phyloP scores from a whole-genome alignment of 2,888 invertebrate genomes.

The Chelonus formosanus region DNA sequence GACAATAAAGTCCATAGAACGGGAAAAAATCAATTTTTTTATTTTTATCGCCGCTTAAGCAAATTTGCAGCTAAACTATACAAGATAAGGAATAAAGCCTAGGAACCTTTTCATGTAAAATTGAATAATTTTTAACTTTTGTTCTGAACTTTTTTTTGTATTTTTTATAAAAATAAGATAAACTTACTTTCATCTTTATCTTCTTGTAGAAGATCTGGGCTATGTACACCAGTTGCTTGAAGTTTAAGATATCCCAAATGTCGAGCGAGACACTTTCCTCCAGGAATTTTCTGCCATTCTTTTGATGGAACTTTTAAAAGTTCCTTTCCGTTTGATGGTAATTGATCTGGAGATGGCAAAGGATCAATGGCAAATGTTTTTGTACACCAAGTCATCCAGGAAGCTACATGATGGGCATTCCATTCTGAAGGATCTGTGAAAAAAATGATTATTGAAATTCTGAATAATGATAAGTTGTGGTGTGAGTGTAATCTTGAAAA shows the following conservation, averaged over 20 bases:
- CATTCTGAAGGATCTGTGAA: constrained; percentile 72
- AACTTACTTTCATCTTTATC: constrained; percentile 61
- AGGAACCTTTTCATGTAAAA: too few species aligned
- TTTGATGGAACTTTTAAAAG: constrained; percentile 71
- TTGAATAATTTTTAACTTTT: too few species aligned
- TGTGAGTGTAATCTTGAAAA: too few species aligned
- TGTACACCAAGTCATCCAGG: constrained; percentile 73
- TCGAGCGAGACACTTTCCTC: constrained; percentile 70
- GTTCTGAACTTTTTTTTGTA: background rate
- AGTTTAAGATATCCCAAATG: constrained; percentile 72
- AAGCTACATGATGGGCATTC: constrained; percentile 69
- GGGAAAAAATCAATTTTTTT: too few species aligned
- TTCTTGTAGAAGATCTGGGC: constrained; percentile 67
- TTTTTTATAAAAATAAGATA: background rate
- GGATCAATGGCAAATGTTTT: constrained; percentile 70
- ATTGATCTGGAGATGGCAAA: constrained; percentile 66
- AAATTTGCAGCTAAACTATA: too few species aligned
- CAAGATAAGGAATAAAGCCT: too few species aligned
- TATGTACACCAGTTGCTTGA: constrained; percentile 71
- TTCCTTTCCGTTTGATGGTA: constrained; percentile 70
- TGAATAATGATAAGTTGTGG: too few species aligned
- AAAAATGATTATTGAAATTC: too few species aligned
- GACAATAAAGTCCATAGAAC: too few species aligned
- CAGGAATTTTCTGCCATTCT: constrained; percentile 69
- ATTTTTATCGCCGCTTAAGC: too few species aligned